Evolutionary conservation across 92 coral and sea anemone species (phyloP), one percentile per base, ranked within the genome.

Genomic region (Zoanthus solanderi): DNA sequence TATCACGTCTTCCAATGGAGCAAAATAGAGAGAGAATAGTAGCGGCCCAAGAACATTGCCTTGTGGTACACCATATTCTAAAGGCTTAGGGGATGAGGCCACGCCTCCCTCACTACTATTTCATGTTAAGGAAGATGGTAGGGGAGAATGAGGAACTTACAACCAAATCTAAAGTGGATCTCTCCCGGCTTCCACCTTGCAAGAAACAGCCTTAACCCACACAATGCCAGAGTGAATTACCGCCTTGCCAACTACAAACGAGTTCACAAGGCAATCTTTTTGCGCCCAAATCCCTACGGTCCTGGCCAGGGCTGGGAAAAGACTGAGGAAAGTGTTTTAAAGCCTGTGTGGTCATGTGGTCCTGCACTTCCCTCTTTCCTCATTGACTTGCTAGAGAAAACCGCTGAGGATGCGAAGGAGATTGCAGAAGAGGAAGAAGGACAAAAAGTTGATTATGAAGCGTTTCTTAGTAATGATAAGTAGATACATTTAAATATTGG

Each of bases 341-440:
- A 91, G 85, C 93, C 93, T 44, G 67, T 91, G 86, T 91, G 91
- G 93, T 79, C 78, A 12, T 50, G 88, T 63, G 66, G 88, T 34
- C 93, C 85, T 16, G 63, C 87, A 52, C 88, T 87, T 60, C 88
- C 91, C 45, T 75, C 89, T 14, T 46, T 88, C 73, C 88, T 87
- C 56, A 48, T 91, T 87, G 91, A 91, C 84, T 54, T 91, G 53
- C 10, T 87, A 15, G 88, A 80, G 76, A 66, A 72, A 74, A 54
- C 89, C 32, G 74, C 71, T 15, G 76, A 76, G 81, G 73, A 85
- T 67, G 30, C 14, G 57, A 7, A 47, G 29, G 67, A 71, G 23
- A 23, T 11, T 5, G 84, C 37, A 76, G 89, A 86, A 17, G 89
- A 86, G 42, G 42, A 37, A 76, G 76, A 75, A 48, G 89, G 48